Evolutionary conservation across 2,888 invertebrate species (phyloP), one percentile per base, ranked within the genome.

Genomic region (Hypselothyrea guttata): DNA sequence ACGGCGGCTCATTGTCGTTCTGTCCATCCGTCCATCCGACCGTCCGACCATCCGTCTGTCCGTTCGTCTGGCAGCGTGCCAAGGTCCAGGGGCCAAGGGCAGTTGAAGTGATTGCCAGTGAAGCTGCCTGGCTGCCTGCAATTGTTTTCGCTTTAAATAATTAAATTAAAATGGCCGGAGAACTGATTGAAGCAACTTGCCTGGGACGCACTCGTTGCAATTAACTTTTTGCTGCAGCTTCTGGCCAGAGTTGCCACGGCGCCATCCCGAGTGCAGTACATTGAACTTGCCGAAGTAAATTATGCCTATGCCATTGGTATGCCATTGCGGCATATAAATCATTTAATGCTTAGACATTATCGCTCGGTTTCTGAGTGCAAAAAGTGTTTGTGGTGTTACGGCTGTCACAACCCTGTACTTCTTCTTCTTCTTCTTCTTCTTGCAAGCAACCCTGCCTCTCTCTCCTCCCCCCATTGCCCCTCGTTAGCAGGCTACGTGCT

Each of bases 131-230:
- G 57, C 46, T 46, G 65, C 82, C 47, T 46, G 66, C 85, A 77
- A 85, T 82, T 82, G 81, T 82, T 82, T 82, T 72, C 61, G 69
- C 71, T 83, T 82, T 83, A 82, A 85, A 82, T 82, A 82, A 82
- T 82, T 82, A 79, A 82, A 85, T 82, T 82, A 79, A 85, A 85
- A 69, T 73, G 67, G 71, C 22, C 74, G 72, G 73, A 62, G 68
- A 54, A 82, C 79, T 84, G 83, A 84, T 79, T 78, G 69, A 15
- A 65, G 67, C 60, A 34, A 12, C 16, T 22, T 47, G 55, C 37
- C 56, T 38, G 11, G 13, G 4, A 47, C 42, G 68, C 22, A 22
- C 22, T 22, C 22, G 22, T 22, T 22, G 22, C 22, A 22, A 22
- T 22, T 22, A 22, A 22, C 3, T 22, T 5, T 22, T 2, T 22